Base-by-base conservation (phyloP, 2,797 vertebrate species). In the Danio tinwini region DNA sequence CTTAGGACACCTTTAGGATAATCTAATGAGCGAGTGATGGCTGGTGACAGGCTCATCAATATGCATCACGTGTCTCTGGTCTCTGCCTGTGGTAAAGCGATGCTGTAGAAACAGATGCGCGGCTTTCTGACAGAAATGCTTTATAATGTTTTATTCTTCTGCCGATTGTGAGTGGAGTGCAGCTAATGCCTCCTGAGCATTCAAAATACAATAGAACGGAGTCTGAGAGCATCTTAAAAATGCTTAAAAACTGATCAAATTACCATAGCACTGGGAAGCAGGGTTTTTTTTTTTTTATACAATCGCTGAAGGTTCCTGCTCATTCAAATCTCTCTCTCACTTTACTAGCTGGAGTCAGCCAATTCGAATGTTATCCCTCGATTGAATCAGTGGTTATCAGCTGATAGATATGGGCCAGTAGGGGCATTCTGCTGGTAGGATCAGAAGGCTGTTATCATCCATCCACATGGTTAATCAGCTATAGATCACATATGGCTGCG, bases 1-100 rank as follows among this genome's bases (percentile, higher is more conserved):
- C 81, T 61, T 49, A 80, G 53, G 50, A 80, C 37, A 75, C 64
- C 71, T 83, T 73, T 74, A 78, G 58, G 39, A 59, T 73, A 64
- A 71, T 78, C 81, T 68, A 44, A 78, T 78, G 61, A 78, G 16
- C 59, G 39, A 50, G 37, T 59, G 52, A 68, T 74, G 71, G 40
- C 63, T n/a, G 56, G 1, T 62, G 53, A 63, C 73, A 42, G 13
- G 10, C 1, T 29, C 21, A 52, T 76, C 1, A 5, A 79, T 71
- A 53, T 47, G 19, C 39, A 82, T 53, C 42, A 7, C 40, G 14
- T 64, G 39, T 64, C 29, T 55, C 42, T 64, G 65, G 59, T 53
- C 16, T 64, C 11, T 70, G 8, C 11, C 10, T 13, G 13, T 65
- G 39, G 58, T 55, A 52, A 13, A 13, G 10, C 62, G n/a, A 21